Conservation (phyloP, 2,888 invertebrate genomes). For the Orchesellides sinensis region DNA sequence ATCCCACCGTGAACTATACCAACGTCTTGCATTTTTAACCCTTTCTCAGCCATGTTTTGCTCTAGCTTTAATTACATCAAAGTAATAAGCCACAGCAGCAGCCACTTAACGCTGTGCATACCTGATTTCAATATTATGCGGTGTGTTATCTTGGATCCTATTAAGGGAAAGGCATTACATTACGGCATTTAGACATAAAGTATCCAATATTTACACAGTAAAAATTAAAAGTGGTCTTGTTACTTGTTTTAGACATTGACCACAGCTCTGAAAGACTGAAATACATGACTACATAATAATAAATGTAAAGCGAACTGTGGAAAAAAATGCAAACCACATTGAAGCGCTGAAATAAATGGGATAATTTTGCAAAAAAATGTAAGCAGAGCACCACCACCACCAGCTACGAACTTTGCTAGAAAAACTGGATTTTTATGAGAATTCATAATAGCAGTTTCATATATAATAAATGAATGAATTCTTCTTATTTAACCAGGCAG, state of each 20-base stretch:
- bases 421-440: constrained; percentile 32
- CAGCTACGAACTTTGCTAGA: not conserved
- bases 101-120: not conserved
- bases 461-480: constrained; percentile 26
- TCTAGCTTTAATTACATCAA: constrained; percentile 6
- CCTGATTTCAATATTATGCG: not conserved
- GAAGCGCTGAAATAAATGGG: too few relatives aligned
- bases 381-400: constrained; percentile 1
- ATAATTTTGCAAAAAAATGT: not conserved
- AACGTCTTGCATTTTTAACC: not conserved
- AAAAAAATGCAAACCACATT: not conserved
- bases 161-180: constrained; percentile 1
- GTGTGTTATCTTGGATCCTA: not conserved
- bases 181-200: not conserved
- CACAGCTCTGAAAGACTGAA: not conserved
- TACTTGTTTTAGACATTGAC: not conserved
- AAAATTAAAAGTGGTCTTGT: not conserved
- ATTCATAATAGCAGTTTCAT: not conserved
- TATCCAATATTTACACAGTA: constrained; percentile 5
- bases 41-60: not conserved
- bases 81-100: not conserved
- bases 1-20: not conserved
- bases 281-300: not conserved
- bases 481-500: not conserved
- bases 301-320: not conserved